Conservation (phyloP, 2,888 invertebrate species). For the Elegia similella region DNA sequence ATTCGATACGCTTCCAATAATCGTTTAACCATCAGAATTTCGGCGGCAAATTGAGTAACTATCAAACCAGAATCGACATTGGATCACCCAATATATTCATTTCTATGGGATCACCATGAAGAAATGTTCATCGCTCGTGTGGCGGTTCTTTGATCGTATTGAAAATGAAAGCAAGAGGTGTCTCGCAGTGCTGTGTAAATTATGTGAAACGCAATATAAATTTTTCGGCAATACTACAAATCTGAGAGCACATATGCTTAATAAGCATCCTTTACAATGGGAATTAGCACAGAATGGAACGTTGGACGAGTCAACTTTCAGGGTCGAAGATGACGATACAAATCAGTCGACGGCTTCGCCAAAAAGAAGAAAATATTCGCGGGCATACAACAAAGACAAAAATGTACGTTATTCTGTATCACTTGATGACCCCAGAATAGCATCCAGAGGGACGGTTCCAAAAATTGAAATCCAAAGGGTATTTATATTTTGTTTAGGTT, state of each 20-base stretch:
- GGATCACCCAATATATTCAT: too few relatives aligned
- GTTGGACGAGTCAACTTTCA: constrained; percentile 51
- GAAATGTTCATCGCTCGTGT: constrained; percentile 68
- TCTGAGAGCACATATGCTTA: constrained; percentile 63
- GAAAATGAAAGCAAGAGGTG: constrained; percentile 58
- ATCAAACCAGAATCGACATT: constrained; percentile 40
- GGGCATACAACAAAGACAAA: constrained; percentile 51
- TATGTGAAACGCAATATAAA: constrained; percentile 72
- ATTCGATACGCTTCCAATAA: constrained; percentile 60
- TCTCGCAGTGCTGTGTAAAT: constrained; percentile 68
- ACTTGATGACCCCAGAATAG: constrained; percentile 52
- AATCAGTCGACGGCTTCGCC: constrained; percentile 37
- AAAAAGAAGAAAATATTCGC: constrained; percentile 51
- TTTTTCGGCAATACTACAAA: constrained; percentile 76
- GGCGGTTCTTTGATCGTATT: constrained; percentile 72
- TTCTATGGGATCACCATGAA: constrained; percentile 65
- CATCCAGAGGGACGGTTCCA: constrained; percentile 48
- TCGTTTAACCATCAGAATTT: constrained; percentile 51
- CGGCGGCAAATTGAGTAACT: constrained; percentile 54
- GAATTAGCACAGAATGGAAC: constrained; percentile 63
- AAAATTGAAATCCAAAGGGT: constrained; percentile 69
- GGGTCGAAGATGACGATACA: constrained; percentile 50
- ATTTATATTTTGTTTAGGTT: constrained; percentile 47
- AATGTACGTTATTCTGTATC: constrained; percentile 71
- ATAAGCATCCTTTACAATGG: constrained; percentile 75